These are phyloP conservation scores for Hydrophis major DNA, from an alignment of 2,797 vertebrate species.

Conservation along the genomic window DNA sequence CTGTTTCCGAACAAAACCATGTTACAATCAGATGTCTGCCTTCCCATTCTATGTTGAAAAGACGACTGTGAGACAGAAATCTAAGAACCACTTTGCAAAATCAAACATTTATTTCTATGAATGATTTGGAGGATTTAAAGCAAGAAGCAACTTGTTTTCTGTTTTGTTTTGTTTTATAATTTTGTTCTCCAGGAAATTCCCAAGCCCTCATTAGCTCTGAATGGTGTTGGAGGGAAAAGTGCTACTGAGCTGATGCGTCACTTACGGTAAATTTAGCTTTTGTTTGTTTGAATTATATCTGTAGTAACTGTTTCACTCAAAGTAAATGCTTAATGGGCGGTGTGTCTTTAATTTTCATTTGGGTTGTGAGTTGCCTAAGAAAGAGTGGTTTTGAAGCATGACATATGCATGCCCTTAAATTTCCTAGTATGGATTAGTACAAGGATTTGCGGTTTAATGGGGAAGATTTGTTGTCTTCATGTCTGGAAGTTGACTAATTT, in stretches of 20 bases:
- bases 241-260: slow-evolving; percentile 90
- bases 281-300: background rate
- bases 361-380: background rate
- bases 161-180: background rate
- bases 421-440: background rate
- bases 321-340: background rate
- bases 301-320: background rate
- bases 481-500: background rate
- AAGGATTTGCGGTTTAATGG: background rate
- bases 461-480: background rate
- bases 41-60: accelerated
- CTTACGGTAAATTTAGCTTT: slow-evolving; percentile 79
- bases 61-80: background rate
- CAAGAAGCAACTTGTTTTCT: background rate
- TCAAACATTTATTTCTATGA: background rate
- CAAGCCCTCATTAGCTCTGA: slow-evolving; percentile 87
- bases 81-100: background rate
- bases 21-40: background rate
- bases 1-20: background rate
- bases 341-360: background rate
- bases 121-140: too few relatives aligned
- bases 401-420: background rate
- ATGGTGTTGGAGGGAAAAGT: slow-evolving; percentile 91
- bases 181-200: slow-evolving; percentile 74
- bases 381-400: background rate